Percentiles rank a stretch among this genome's conserved stretches.
Conservation (phyloP, 2,888 invertebrate genomes). For the Cephus pygmeus region DNA sequence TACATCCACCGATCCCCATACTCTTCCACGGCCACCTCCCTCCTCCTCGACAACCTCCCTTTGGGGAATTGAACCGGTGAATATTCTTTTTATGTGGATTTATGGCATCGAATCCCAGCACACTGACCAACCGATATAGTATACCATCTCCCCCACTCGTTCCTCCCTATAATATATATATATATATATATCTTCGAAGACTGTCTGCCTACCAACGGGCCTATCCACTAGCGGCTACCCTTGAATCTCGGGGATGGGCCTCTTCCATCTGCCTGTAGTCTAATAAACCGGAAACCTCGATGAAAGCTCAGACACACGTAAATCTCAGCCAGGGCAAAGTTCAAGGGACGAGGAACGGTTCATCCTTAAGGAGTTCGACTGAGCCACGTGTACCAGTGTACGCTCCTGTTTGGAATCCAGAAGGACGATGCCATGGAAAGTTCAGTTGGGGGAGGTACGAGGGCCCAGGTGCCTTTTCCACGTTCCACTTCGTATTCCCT, state of each 20-base stretch:
- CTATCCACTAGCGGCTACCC: not conserved
- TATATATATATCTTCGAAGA: not conserved
- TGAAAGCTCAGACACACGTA: not conserved
- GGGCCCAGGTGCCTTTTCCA: not conserved
- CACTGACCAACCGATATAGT: not conserved
- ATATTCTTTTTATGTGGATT: constrained; percentile 8
- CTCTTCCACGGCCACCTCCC: not conserved
- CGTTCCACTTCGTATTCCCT: constrained; percentile 16
- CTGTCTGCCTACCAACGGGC: not conserved
- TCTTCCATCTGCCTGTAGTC: not conserved
- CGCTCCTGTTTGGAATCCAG: not conserved
- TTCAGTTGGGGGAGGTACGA: constrained; percentile 5
- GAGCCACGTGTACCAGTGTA: not conserved
- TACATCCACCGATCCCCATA: not conserved
- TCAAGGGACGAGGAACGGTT: not conserved
- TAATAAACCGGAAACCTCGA: not conserved
- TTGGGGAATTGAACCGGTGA: constrained; percentile 2
- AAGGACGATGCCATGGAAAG: not conserved
- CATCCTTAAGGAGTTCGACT: not conserved
- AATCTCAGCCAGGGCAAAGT: not conserved
- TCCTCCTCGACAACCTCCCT: not conserved
- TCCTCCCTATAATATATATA: not conserved
- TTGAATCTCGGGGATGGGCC: not conserved
- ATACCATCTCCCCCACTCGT: not conserved
- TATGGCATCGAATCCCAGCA: constrained; percentile 4